Base-by-base conservation (phyloP, 2,797 vertebrate species). In the Betta splendens region DNA sequence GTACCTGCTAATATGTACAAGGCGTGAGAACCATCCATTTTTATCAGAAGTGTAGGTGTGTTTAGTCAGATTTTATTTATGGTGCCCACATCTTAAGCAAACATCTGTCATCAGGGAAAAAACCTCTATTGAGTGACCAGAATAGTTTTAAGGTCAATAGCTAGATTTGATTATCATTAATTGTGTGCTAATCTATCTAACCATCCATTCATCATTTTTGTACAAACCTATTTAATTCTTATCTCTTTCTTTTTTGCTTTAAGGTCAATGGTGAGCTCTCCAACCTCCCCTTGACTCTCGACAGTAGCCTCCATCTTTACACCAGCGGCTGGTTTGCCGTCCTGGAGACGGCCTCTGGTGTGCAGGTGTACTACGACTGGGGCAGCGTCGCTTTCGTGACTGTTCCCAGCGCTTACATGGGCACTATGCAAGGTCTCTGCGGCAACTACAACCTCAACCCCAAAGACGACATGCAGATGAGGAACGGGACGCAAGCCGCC, bases 291-390 rank as follows among this genome's bases (percentile, higher is more conserved):
- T 13, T 85, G 21, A 76, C 64, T 2, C 68, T 94, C 1, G 66
- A 48, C 0, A 85, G 87, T 1, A 81, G 71, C 13, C 47, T 94
- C 63, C 60, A 0, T 0, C 59, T 94, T 2, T 83, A 61, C 16
- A 88, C 84, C 37, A 89, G 78, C 0, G 91, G 92, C 2, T 55
- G 6, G 0, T 85, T 17, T 2, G 49, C 78, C 0, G 6, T 89
- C 1, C 51, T 94, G 1, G 60, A 89, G 36, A 87, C 87, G 0
- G 52, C 86, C 74, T 94, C 93, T 5, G 75, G 70, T 0, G 69
- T 94, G 53, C 77, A 69, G 2, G 75, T 95, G 32, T 75, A 76
- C 42, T 95, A 91, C 0, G 47, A 94, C 73, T 94, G 92, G 93
- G 81, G 85, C 5, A 49, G 72, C 15, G 71, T 67, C 1, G 53